Base-by-base conservation (phyloP, 2,888 invertebrate species). In the Atethmia centrago region DNA sequence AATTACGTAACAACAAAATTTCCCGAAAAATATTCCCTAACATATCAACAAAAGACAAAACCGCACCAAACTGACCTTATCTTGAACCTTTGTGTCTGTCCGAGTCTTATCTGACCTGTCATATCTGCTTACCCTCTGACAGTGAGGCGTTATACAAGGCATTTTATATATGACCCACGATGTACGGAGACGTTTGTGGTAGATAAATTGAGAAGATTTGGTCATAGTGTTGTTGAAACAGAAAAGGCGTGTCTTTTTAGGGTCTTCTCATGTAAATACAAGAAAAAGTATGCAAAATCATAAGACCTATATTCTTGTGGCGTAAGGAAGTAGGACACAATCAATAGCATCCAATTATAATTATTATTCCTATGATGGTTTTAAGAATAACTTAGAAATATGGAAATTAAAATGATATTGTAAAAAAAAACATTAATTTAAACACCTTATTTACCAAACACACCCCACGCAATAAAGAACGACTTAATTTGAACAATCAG, bases 41-140 rank as follows among this genome's bases (percentile, higher is more conserved):
- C 64, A 62, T 14, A 70, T 71, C 42, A 74, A 79, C 75, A 75
- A 40, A 62, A 72, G 67, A 81, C 75, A 64, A 72, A 64, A 69
- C 40, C 10, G 67, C 49, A n/a, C 55, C 25, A 31, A 36, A 63
- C 64, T 47, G 82, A 74, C 83, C 70, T 63, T 84, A 80, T 82
- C 85, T 80, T 47, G 58, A 36, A 71, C 71, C 74, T 64, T 7
- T 36, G 36, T 36, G 73, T 61, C 74, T 65, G 79, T 79, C 75
- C 56, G 53, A 47, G 47, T 47, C 75, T 84, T 86, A 86, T 87
- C 85, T 77, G 66, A 67, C 42, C 74, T 77, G 85, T 81, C 85
- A 79, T 75, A 78, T 84, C 77, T 79, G 51, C 80, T 74, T 74
- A 79, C 75, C 74, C 80, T 53, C 69, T 70, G 82, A 85, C 84